Percentiles rank a stretch among this genome's conserved stretches.
These are phyloP conservation scores for Saguinus midas DNA, from an alignment of 2,113 vertebrate species.

Conservation along the genomic window DNA sequence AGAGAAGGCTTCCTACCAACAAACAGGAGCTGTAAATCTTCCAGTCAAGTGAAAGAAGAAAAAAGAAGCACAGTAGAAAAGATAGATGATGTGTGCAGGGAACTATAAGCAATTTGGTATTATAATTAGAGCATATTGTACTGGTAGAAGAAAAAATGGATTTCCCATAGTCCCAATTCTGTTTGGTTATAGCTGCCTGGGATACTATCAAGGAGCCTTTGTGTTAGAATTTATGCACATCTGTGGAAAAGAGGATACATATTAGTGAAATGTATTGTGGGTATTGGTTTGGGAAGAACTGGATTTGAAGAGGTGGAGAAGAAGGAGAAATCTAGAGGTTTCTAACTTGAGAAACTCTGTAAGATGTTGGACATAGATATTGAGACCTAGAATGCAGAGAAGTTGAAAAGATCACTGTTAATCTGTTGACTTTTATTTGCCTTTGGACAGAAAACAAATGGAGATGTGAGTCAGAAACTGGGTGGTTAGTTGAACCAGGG, in stretches of 20 bases:
- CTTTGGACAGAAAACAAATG: not conserved
- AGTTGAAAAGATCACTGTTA: not conserved
- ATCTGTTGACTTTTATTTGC: not conserved
- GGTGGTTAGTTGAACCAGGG: not conserved
- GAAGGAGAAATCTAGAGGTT: not conserved
- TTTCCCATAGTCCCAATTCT: not conserved
- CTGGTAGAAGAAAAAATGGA: not conserved
- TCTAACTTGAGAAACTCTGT: conserved; percentile 7
- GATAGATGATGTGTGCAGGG: not conserved
- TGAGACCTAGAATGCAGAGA: conserved; percentile 28
- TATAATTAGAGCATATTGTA: conserved; percentile 5
- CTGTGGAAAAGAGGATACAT: not conserved
- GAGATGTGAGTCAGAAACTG: not conserved
- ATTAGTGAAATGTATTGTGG: not conserved
- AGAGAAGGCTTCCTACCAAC: not conserved
- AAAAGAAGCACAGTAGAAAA: not conserved
- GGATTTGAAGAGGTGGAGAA: not conserved
- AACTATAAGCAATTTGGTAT: conserved; percentile 10
- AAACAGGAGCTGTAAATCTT: not conserved
- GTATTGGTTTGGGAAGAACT: not conserved
- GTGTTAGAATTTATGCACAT: not conserved
- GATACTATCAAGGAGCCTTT: not conserved
- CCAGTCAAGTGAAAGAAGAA: not conserved
- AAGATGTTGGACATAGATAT: not conserved
- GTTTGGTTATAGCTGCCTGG: not conserved